Conservation (phyloP, 1,140 invertebrate genomes). For the Akabosia matsudoensis region DNA sequence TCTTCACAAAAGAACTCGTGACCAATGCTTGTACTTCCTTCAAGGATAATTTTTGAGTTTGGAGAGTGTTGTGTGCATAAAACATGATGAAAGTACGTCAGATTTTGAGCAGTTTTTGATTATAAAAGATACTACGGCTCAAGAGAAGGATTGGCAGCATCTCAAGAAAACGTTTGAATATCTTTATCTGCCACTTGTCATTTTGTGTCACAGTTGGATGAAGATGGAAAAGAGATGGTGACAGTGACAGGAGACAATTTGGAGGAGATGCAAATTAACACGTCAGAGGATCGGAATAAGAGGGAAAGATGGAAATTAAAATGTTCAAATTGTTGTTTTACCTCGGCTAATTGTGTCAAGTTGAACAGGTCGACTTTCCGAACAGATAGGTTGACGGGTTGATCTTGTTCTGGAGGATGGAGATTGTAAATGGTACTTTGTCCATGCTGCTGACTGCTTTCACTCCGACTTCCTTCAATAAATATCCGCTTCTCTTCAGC, state of each 20-base stretch:
- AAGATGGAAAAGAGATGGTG: slow-evolving; percentile 35
- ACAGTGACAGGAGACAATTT: slow-evolving; percentile 32
- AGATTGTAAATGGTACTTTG: background rate
- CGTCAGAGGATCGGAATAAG: background rate
- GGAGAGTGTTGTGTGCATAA: too few relatives aligned
- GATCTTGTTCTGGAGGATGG: slow-evolving; percentile 9
- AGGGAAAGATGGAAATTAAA: too few relatives aligned
- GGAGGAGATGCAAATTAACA: background rate
- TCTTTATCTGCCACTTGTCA: slow-evolving; percentile 16
- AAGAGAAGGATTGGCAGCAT: slow-evolving; percentile 22
- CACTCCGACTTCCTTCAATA: slow-evolving; percentile 18
- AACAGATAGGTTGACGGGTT: slow-evolving; percentile 44
- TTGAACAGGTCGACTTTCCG: slow-evolving; percentile 63
- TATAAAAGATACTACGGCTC: background rate
- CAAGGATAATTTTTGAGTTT: too few relatives aligned
- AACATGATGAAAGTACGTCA: too few relatives aligned
- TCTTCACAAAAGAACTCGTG: too few relatives aligned
- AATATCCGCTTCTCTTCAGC: slow-evolving; percentile 6
- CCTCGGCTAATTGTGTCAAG: slow-evolving; percentile 69
- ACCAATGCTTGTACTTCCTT: too few relatives aligned
- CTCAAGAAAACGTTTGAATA: background rate
- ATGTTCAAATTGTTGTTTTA: too few relatives aligned
- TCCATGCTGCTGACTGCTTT: background rate
- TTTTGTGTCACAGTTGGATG: slow-evolving; percentile 19
- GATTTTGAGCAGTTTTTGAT: background rate